Conservation (phyloP, 2,888 invertebrate genomes). For the Ptilodon capucinus region DNA sequence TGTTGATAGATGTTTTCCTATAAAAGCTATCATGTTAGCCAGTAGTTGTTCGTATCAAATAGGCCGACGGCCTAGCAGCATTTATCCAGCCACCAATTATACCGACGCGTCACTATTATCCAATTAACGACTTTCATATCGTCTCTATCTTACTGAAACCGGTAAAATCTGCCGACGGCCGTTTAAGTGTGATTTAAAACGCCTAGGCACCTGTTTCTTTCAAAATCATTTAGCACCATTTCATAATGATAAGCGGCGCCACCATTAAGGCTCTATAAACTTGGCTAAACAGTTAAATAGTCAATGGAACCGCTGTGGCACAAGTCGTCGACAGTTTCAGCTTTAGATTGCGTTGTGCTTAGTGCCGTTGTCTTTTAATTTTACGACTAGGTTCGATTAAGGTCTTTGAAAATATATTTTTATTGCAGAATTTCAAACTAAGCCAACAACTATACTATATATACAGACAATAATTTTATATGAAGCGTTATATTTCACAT, state of each 20-base stretch:
- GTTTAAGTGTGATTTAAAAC: conserved; percentile 30
- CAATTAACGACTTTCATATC: conserved; percentile 49
- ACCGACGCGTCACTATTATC: conserved; percentile 36
- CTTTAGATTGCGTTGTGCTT: neutral
- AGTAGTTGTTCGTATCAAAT: conserved; percentile 27
- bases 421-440: too few species aligned
- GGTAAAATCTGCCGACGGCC: conserved; percentile 39
- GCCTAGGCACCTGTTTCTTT: conserved; percentile 33
- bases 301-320: neutral
- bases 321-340: neutral
- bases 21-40: conserved; percentile 39
- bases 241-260: conserved; percentile 9
- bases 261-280: conserved; percentile 11
- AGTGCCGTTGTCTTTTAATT: neutral
- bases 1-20: conserved; percentile 30
- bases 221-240: conserved; percentile 35
- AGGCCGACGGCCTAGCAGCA: conserved; percentile 4
- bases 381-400: neutral
- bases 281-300: neutral
- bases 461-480: too few species aligned
- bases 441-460: too few species aligned
- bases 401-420: neutral
- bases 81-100: conserved; percentile 17
- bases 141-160: conserved; percentile 42
- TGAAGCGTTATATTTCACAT: too few species aligned